phyloP scores from a whole-genome alignment of 2,797 vertebrate genomes.

The Xenentodon cancila region DNA sequence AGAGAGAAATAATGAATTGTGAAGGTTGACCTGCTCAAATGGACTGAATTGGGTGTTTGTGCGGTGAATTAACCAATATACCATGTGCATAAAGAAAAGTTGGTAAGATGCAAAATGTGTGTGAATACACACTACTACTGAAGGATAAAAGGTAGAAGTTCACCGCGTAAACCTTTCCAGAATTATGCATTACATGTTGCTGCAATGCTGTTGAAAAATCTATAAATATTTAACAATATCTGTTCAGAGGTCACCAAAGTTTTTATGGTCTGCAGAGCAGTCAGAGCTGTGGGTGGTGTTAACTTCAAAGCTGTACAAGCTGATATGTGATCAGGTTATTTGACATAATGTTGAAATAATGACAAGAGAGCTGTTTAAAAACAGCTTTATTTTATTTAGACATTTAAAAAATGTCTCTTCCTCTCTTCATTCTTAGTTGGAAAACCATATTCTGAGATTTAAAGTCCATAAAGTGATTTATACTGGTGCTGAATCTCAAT shows the following conservation, averaged over 20 bases:
- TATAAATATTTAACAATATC: slow-evolving; percentile 32
- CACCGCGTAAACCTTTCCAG: slow-evolving; percentile 1
- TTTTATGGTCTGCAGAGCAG: slow-evolving; percentile 10
- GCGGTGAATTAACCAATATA: no score
- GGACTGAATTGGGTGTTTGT: not conserved
- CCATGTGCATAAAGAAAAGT: no score
- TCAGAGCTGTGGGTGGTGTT: not conserved
- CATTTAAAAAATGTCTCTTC: no score
- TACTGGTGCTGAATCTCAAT: no score
- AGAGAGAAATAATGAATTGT: not conserved
- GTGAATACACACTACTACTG: not conserved
- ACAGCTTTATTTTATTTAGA: no score
- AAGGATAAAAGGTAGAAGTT: slow-evolving; percentile 1
- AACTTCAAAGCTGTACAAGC: slow-evolving; percentile 10
- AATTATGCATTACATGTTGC: slow-evolving; percentile 23
- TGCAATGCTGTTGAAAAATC: slow-evolving; percentile 15
- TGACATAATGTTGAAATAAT: slow-evolving; percentile 1
- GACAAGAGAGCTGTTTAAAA: not conserved
- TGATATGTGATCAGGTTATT: slow-evolving; percentile 15
- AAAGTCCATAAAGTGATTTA: no score
- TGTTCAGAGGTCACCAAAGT: slow-evolving; percentile 13
- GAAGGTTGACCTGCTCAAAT: not conserved
- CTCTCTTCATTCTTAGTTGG: no score
- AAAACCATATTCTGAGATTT: no score
- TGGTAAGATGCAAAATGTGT: no score